Conservation (phyloP, 2,888 invertebrate species). For the Cyaniris semiargus region DNA sequence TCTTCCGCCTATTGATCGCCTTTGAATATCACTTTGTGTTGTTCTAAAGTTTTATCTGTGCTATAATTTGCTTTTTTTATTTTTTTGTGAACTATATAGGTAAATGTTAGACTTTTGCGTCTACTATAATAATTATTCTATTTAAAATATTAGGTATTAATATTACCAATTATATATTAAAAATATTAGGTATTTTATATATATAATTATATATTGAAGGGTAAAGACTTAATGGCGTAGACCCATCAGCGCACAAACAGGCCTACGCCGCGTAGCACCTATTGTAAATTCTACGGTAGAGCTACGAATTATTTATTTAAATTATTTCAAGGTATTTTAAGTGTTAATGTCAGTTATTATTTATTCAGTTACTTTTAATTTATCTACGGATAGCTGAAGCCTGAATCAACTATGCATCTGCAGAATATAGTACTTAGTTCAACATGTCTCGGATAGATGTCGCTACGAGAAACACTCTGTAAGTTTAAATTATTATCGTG, state of each 20-base stretch:
- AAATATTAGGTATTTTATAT: no score
- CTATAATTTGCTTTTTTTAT: background rate
- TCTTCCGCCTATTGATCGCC: constrained; percentile 20
- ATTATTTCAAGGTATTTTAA: background rate
- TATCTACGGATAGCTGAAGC: no score
- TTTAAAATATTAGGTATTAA: no score
- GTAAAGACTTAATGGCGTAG: background rate
- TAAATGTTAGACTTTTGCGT: no score
- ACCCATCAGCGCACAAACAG: background rate
- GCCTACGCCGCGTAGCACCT: background rate
- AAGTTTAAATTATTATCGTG: background rate
- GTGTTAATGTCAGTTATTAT: no score
- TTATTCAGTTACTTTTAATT: no score
- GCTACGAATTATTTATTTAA: background rate
- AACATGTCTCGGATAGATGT: background rate
- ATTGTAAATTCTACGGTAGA: background rate
- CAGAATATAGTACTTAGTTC: background rate
- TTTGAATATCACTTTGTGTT: constrained; percentile 15
- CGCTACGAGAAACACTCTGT: background rate
- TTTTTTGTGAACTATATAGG: background rate
- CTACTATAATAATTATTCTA: no score
- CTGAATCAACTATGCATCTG: no score
- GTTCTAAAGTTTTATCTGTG: background rate
- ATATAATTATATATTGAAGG: no score
- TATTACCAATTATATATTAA: no score